Percentiles rank a stretch among this genome's conserved stretches.
These are phyloP conservation scores for Pongo abelii DNA, from an alignment of 2,113 vertebrate species.

Conservation along the genomic window DNA sequence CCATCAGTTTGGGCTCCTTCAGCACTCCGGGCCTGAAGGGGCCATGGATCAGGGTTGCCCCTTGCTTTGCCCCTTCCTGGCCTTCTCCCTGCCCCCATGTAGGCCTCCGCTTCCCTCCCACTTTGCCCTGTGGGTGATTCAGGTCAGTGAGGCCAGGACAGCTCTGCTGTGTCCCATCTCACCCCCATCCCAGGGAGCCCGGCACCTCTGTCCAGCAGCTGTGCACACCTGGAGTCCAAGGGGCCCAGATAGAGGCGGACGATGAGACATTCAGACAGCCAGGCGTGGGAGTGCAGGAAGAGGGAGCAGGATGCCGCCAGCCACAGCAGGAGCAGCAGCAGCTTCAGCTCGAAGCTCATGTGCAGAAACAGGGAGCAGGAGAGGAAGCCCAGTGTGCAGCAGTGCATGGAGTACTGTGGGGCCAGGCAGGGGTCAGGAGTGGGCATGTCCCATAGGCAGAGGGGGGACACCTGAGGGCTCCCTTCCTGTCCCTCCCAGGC, in stretches of 20 bases:
- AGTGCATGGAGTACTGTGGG: slow-evolving; percentile 91
- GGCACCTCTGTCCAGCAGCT: background rate
- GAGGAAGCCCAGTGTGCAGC: slow-evolving; percentile 91
- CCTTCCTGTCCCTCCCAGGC: background rate
- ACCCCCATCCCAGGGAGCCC: background rate
- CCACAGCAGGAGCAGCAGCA: slow-evolving; percentile 88
- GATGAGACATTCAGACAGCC: slow-evolving; percentile 85
- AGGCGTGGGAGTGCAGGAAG: slow-evolving; percentile 87
- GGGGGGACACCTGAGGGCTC: background rate
- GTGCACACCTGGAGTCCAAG: slow-evolving; percentile 72
- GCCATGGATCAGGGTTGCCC: background rate
- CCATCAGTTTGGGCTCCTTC: slow-evolving; percentile 92
- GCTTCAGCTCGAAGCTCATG: slow-evolving; percentile 88
- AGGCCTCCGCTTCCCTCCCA: background rate
- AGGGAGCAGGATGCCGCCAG: slow-evolving; percentile 90
- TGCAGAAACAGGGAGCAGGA: slow-evolving; percentile 90
- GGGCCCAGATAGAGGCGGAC: slow-evolving; percentile 79
- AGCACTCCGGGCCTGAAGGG: slow-evolving; percentile 87
- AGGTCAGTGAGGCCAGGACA: background rate
- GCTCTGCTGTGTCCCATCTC: background rate
- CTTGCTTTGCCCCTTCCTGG: background rate
- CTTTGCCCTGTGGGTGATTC: background rate
- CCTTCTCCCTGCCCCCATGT: background rate
- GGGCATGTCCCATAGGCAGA: background rate
- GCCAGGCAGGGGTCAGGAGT: background rate